phyloP scores from a whole-genome alignment of 2,888 invertebrate genomes.

The Sarcophaga carnaria region DNA sequence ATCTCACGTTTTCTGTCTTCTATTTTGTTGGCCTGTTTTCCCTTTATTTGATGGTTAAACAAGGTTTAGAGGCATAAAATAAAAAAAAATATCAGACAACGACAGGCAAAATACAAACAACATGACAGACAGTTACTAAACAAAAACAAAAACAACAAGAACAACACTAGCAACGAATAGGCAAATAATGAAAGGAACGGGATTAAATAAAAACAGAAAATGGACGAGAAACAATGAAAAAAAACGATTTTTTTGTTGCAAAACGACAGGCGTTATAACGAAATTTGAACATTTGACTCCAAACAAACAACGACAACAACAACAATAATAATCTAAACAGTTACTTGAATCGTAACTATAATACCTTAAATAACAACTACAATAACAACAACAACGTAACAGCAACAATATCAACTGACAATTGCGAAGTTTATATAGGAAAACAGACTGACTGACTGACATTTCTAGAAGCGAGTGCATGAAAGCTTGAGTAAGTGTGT shows the following conservation, averaged over 20 bases:
- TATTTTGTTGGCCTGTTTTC: no score
- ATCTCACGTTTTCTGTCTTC: not conserved
- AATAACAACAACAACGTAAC: not conserved
- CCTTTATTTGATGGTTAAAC: conserved; percentile 35
- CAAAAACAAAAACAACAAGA: conserved; percentile 25
- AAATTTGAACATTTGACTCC: conserved; percentile 55
- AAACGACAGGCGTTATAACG: conserved; percentile 57
- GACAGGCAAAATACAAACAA: conserved; percentile 37
- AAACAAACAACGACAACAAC: conserved; percentile 20
- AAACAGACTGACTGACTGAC: not conserved
- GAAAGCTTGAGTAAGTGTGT: not conserved
- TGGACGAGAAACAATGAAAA: not conserved
- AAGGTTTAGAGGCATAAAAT: conserved; percentile 44
- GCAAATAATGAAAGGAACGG: not conserved
- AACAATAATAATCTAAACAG: conserved; percentile 14
- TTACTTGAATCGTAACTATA: conserved; percentile 35
- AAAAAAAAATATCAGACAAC: not conserved
- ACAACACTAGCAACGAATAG: not conserved
- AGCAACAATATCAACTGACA: conserved; percentile 56
- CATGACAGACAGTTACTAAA: conserved; percentile 44
- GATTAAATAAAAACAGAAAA: not conserved
- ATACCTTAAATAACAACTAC: not conserved
- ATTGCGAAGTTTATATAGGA: conserved; percentile 56
- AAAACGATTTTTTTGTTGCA: not conserved
- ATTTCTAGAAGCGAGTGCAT: not conserved